Evolutionary conservation across 2,113 vertebrate species (phyloP), one percentile per base, ranked within the genome.

Genomic region (Furnarius figulus): DNA sequence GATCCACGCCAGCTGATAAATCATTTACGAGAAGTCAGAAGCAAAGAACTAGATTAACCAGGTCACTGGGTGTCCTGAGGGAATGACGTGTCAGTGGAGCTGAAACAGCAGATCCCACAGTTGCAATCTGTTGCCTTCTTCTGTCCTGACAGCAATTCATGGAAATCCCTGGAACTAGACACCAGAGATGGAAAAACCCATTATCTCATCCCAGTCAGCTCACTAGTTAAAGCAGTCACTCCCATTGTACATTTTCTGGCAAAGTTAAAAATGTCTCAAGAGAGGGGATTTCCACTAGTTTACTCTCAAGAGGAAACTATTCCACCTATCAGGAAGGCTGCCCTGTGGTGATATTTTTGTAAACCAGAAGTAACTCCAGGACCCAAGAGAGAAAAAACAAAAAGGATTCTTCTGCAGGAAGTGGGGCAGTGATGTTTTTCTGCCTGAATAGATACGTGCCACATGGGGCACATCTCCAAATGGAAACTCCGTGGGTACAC

Each of bases 1-100:
- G 96, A 97, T 97, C 97, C 96, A 95, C 44, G 97, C 97, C 97
- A 97, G 89, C 89, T 96, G 96, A 97, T 97, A 97, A 97, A 97
- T 97, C 96, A 97, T 97, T 97, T 96, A 97, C 96, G 8, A 95
- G 93, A 96, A 97, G 95, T 95, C 95, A 97, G 97, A 96, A 94
- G 95, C 84, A 95, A 94, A 92, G 96, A 96, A 96, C 95, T 88
- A 97, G 97, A 97, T 97, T 97, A 97, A 97, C 96, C 97, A 97
- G 97, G 97, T 97, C 97, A 97, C 89, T 92, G 93, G 96, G 96
- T 97, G 96, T 97, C 97, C 96, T 94, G 90, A 89, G 95, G 92
- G 94, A 97, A 95, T 97, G 97, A 97, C 95, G 93, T 96, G 96
- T 97, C 96, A 89, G 66, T 72, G 91, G 95, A 97, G 97, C 97